phyloP scores from a whole-genome alignment of 35 echinoderm and acorn worm species.

The Amphiura filiformis region DNA sequence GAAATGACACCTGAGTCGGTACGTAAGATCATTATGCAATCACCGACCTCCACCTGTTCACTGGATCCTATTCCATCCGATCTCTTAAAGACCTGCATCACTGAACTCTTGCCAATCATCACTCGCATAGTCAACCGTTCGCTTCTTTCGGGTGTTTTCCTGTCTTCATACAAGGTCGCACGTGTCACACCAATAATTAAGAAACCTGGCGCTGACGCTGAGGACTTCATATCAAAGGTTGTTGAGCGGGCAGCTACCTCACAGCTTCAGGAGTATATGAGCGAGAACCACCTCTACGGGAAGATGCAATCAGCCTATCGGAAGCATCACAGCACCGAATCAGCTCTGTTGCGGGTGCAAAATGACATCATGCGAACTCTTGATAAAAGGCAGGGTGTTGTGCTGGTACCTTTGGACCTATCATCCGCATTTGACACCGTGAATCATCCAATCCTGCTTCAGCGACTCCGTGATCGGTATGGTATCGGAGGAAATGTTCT shows the following conservation, averaged over 20 bases:
- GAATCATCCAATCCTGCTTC: slow-evolving; percentile 37
- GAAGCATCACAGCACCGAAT: slow-evolving; percentile 29
- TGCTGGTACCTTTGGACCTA: slow-evolving; percentile 41
- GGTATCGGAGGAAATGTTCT: slow-evolving; percentile 25
- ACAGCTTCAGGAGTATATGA: slow-evolving; percentile 21
- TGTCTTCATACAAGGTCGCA: slow-evolving; percentile 16
- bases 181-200: slow-evolving; percentile 40
- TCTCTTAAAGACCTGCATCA: neutral
- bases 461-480: slow-evolving; percentile 6
- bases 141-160: slow-evolving; percentile 32
- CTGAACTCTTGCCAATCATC: neutral
- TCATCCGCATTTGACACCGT: slow-evolving; percentile 66
- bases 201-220: slow-evolving; percentile 33
- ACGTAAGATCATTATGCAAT: neutral
- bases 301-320: slow-evolving; percentile 49
- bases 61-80: slow-evolving; percentile 8
- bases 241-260: slow-evolving; percentile 37
- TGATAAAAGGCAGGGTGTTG: slow-evolving; percentile 1
- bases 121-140: slow-evolving; percentile 31
- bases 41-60: neutral
- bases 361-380: slow-evolving; percentile 39
- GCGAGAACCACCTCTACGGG: slow-evolving; percentile 27
- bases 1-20: neutral
- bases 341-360: slow-evolving; percentile 25
- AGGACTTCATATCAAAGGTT: slow-evolving; percentile 53